Conservation (phyloP, 2,113 vertebrate species). For the Pavo muticus region DNA sequence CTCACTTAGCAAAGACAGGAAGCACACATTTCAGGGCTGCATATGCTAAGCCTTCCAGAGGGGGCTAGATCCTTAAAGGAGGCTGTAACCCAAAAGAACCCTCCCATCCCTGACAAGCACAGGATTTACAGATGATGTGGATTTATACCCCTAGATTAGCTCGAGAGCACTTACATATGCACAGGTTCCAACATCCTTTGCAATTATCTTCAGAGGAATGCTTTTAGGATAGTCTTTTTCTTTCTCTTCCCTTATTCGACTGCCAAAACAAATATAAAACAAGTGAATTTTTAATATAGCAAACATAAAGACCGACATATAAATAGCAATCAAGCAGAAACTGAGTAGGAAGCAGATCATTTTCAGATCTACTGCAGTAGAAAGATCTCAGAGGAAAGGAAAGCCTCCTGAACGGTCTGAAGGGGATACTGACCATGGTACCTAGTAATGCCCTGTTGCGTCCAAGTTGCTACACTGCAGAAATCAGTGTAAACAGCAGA, state of each 20-base stretch:
- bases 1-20: not conserved
- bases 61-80: not conserved
- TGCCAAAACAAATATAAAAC: slow-evolving; percentile 72
- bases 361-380: not conserved
- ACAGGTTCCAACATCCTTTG: slow-evolving; percentile 91
- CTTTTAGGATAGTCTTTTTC: slow-evolving; percentile 91
- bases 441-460: not conserved
- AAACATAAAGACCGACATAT: not conserved
- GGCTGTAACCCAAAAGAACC: not conserved
- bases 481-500: not conserved
- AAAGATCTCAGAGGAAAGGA: not conserved
- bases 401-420: not conserved
- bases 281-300: slow-evolving; percentile 17
- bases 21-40: not conserved
- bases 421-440: not conserved
- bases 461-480: not conserved
- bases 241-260: slow-evolving; percentile 92
- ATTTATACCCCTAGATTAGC: not conserved
- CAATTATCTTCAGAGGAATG: slow-evolving; percentile 93
- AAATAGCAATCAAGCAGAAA: not conserved
- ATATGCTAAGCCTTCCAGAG: not conserved
- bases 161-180: slow-evolving; percentile 87
- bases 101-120: not conserved
- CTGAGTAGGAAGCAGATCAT: not conserved
- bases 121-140: not conserved